Evolutionary conservation across 2,888 invertebrate species (phyloP).

Genomic region (Ophion slaviceki): DNA sequence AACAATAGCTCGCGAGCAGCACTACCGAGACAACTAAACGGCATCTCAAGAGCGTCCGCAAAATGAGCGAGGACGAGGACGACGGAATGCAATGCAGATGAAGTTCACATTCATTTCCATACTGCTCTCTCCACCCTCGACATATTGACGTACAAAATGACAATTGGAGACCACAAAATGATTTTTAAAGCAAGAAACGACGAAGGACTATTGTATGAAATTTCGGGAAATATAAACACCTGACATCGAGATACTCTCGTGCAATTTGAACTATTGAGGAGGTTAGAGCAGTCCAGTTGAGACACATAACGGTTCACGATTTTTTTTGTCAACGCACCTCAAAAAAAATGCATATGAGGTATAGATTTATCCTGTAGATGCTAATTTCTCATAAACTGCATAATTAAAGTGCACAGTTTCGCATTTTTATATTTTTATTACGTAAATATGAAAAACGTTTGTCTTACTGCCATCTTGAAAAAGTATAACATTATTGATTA

Average conservation of each 20-base stretch:
- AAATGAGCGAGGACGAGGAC: constrained; percentile 39
- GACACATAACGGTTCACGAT: no score
- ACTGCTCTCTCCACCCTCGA: not conserved
- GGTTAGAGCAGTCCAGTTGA: no score
- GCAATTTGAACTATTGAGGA: not conserved
- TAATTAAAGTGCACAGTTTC: no score
- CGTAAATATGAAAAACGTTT: no score
- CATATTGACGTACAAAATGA: constrained; percentile 35
- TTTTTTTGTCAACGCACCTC: no score
- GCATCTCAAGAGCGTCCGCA: constrained; percentile 49
- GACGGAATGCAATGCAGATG: constrained; percentile 41
- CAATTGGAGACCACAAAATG: not conserved
- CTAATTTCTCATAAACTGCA: no score
- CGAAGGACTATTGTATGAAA: not conserved
- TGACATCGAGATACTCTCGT: not conserved
- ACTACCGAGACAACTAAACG: constrained; percentile 46
- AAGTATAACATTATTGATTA: no score
- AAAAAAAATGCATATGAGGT: no score
- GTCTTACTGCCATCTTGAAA: no score
- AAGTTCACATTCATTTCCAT: constrained; percentile 45
- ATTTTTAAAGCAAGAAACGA: not conserved
- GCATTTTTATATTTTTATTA: no score
- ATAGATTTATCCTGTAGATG: no score
- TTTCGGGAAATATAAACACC: not conserved
- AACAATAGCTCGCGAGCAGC: constrained; percentile 54